Conservation (phyloP, 2,797 vertebrate genomes). For the Hippopotamyrus pictus region DNA sequence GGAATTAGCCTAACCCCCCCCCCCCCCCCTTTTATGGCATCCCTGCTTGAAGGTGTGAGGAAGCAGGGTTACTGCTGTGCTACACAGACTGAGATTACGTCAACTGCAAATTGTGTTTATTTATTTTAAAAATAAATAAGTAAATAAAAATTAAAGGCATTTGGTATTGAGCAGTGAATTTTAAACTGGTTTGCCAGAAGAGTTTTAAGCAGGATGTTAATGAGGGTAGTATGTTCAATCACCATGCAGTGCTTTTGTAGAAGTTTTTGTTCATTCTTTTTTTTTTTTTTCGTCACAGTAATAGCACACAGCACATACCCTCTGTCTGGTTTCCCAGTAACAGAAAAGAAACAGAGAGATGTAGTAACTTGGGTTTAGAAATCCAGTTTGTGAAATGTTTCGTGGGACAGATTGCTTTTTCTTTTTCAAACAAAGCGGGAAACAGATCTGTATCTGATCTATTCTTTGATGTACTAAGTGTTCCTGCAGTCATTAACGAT, state of each 20-base stretch:
- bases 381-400: conserved; percentile 6
- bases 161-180: not conserved
- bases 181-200: not conserved
- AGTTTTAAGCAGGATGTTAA: not conserved
- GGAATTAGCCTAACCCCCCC: not conserved
- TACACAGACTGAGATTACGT: not conserved
- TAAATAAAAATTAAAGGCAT: not conserved
- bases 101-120: not conserved
- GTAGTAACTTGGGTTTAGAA: conserved; percentile 12
- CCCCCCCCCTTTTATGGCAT: no score
- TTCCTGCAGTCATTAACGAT: not conserved
- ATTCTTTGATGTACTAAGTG: not conserved
- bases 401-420: not conserved
- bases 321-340: not conserved
- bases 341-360: not conserved
- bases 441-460: not conserved
- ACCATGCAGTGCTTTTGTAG: not conserved
- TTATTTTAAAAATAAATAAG: no score
- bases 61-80: not conserved
- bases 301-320: not conserved
- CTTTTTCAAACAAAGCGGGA: not conserved
- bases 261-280: not conserved
- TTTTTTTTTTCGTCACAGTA: not conserved
- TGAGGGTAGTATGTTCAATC: not conserved
- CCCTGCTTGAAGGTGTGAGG: not conserved